These are phyloP conservation scores for Lutjanus argentimaculatus DNA, from an alignment of 2,797 vertebrate species.

Conservation along the genomic window DNA sequence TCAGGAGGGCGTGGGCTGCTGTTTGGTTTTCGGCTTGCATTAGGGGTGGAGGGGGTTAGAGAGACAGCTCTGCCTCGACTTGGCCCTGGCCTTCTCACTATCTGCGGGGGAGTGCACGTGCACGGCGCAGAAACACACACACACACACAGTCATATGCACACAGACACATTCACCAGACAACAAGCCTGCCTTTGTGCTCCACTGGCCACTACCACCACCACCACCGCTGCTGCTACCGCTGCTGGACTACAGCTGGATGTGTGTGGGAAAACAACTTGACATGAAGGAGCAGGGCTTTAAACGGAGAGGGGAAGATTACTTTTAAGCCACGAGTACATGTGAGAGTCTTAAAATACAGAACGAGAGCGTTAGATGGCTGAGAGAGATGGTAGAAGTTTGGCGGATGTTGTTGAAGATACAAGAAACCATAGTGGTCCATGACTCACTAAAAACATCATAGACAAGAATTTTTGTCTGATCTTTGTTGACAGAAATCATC, in stretches of 20 bases:
- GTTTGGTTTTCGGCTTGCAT: constrained; percentile 89
- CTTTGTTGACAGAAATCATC: not conserved
- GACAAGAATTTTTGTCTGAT: constrained; percentile 8
- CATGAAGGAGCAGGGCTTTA: constrained; percentile 44
- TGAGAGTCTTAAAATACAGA: constrained; percentile 18
- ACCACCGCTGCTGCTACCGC: constrained; percentile 16
- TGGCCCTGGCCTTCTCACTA: constrained; percentile 78
- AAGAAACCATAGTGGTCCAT: not conserved
- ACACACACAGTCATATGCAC: constrained; percentile 24
- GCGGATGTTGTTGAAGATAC: not conserved
- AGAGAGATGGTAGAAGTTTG: constrained; percentile 4
- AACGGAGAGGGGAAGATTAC: constrained; percentile 28
- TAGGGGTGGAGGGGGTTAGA: constrained; percentile 86
- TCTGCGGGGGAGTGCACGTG: constrained; percentile 82
- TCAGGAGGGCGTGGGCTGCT: constrained; percentile 88
- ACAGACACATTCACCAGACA: constrained; percentile 79
- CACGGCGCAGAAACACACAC: constrained; percentile 41
- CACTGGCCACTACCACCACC: constrained; percentile 52
- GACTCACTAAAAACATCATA: not conserved
- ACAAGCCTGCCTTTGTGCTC: constrained; percentile 86
- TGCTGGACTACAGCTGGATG: constrained; percentile 64
- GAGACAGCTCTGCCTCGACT: constrained; percentile 75
- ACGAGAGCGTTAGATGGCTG: not conserved
- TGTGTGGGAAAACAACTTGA: constrained; percentile 53
- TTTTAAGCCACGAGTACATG: constrained; percentile 14